phyloP scores from a whole-genome alignment of 2,113 vertebrate genomes.

The Cnemophilus loriae region DNA sequence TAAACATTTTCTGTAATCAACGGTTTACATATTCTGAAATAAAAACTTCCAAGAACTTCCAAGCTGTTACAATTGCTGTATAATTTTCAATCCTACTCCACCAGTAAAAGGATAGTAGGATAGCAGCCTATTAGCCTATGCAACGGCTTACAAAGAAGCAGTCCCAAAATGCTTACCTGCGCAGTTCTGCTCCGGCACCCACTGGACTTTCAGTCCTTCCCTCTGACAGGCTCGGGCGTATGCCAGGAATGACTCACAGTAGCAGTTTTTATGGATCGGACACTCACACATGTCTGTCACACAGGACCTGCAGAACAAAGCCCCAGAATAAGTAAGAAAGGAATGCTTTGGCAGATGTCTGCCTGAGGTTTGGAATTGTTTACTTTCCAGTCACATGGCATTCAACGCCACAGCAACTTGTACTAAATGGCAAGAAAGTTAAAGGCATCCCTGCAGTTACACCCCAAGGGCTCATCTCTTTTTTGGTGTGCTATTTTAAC shows the following conservation, averaged over 20 bases:
- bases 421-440: background rate
- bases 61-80: background rate
- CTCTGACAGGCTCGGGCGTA: conserved; percentile 92
- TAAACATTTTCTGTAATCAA: background rate
- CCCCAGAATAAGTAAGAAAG: background rate
- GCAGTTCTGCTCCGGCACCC: conserved; percentile 85
- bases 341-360: background rate
- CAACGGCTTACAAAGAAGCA: background rate
- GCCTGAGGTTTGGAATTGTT: fast-evolving
- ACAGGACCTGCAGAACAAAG: conserved; percentile 82
- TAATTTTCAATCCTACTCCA: background rate
- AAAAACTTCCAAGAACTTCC: background rate
- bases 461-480: background rate
- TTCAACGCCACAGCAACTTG: background rate
- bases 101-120: background rate
- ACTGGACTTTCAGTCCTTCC: conserved; percentile 83
- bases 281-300: conserved; percentile 99
- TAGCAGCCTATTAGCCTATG: background rate
- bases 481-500: background rate
- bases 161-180: conserved; percentile 77
- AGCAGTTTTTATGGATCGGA: conserved; percentile 95
- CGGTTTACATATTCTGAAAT: background rate
- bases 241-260: conserved; percentile 94
- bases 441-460: background rate
- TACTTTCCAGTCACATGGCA: background rate